Conservation (phyloP, 2,888 invertebrate genomes). For the Marasmarcha lunaedactyla region DNA sequence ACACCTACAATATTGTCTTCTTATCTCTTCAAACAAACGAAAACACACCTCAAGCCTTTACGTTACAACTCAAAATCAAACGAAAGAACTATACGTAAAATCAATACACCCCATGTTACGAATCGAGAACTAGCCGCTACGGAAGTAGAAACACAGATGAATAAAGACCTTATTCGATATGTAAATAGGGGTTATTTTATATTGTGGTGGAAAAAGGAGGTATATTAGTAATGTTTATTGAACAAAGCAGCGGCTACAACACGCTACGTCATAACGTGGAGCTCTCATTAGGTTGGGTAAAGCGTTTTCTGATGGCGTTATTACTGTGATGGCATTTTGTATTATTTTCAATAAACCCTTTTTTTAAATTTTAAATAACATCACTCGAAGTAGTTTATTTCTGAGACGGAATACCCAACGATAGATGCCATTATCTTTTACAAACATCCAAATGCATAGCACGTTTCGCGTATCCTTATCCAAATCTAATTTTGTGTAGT, state of each 20-base stretch:
- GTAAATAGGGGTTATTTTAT: too few species aligned
- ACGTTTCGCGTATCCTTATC: too few species aligned
- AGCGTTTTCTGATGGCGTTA: neutral
- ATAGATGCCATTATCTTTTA: too few species aligned
- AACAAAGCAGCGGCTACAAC: slow-evolving; percentile 31
- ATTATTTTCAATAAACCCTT: too few species aligned
- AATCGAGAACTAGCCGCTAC: slow-evolving; percentile 19
- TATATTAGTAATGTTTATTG: slow-evolving; percentile 13
- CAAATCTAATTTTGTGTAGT: too few species aligned
- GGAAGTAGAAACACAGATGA: too few species aligned
- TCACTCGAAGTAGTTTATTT: too few species aligned
- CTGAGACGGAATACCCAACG: too few species aligned
- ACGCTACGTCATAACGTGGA: slow-evolving; percentile 36
- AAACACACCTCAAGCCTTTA: slow-evolving; percentile 20
- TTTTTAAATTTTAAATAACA: too few species aligned
- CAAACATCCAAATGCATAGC: too few species aligned
- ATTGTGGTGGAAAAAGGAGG: too few species aligned
- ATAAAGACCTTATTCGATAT: too few species aligned
- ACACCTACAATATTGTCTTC: slow-evolving; percentile 64
- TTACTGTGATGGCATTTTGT: neutral
- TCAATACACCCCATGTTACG: slow-evolving; percentile 32
- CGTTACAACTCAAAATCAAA: slow-evolving; percentile 9
- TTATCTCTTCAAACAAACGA: slow-evolving; percentile 24
- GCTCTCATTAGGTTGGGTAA: slow-evolving; percentile 29
- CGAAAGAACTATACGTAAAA: slow-evolving; percentile 19